These are phyloP conservation scores for Drosophila auraria DNA, from an alignment of 1,140 invertebrate genomes.

Conservation along the genomic window DNA sequence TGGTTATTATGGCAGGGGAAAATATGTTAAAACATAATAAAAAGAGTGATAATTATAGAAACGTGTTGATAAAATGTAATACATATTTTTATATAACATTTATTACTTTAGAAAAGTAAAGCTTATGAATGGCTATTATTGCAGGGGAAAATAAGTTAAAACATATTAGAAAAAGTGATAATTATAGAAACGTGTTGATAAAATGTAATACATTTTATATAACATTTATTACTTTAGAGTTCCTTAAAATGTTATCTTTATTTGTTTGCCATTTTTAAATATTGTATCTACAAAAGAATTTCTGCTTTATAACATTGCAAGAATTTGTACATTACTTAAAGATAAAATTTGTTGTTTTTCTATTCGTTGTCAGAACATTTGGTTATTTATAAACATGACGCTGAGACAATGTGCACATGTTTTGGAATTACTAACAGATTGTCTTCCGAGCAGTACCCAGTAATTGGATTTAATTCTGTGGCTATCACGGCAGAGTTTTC, in stretches of 20 bases:
- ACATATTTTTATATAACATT: too few species aligned
- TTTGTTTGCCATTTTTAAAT: background rate
- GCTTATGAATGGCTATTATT: background rate
- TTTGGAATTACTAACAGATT: constrained; percentile 17
- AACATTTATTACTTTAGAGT: too few species aligned
- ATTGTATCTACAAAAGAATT: background rate
- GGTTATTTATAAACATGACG: constrained; percentile 1
- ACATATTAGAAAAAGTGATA: too few species aligned
- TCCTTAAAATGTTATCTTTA: background rate
- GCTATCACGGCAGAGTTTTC: too few species aligned
- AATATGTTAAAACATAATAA: too few species aligned
- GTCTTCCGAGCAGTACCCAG: too few species aligned
- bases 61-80: background rate
- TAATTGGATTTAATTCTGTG: background rate
- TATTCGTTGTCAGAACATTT: background rate
- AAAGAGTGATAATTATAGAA: too few species aligned
- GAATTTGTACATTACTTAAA: background rate
- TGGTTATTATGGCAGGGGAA: too few species aligned
- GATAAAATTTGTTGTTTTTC: background rate
- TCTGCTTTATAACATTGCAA: background rate
- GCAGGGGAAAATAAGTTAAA: too few species aligned
- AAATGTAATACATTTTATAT: background rate
- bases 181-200: background rate
- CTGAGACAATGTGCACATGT: constrained; percentile 1
- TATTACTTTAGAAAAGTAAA: background rate